These are phyloP conservation scores for Isurus oxyrinchus DNA, from an alignment of 2,113 vertebrate species.

Conservation along the genomic window DNA sequence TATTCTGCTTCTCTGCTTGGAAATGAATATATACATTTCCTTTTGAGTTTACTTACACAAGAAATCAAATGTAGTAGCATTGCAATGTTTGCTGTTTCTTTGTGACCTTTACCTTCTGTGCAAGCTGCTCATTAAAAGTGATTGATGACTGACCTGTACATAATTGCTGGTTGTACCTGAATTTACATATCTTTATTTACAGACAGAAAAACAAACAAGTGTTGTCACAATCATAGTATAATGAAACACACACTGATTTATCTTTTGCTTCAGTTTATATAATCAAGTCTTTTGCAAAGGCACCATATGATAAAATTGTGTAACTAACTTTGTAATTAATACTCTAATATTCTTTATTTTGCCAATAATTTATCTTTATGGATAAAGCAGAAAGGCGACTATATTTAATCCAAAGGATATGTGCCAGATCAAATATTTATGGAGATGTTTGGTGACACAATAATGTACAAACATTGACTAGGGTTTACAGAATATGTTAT, in stretches of 20 bases:
- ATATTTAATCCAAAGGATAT: slow-evolving; percentile 30
- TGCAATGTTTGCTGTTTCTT: slow-evolving; percentile 4
- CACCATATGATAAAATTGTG: neutral
- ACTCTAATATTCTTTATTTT: neutral
- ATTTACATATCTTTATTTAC: slow-evolving; percentile 34
- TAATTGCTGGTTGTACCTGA: neutral
- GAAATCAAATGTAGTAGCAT: no score
- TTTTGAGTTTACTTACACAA: neutral
- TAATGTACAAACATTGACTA: slow-evolving; percentile 32
- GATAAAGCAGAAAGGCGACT: neutral
- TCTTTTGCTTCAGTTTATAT: neutral
- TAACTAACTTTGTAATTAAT: slow-evolving; percentile 12
- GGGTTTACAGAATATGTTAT: slow-evolving; percentile 26
- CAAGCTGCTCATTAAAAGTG: neutral
- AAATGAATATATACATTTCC: neutral
- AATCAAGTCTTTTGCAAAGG: neutral
- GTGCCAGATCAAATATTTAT: slow-evolving; percentile 35
- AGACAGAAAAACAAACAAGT: slow-evolving; percentile 2
- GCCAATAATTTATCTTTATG: neutral
- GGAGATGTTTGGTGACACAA: slow-evolving; percentile 13
- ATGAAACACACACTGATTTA: slow-evolving; percentile 13
- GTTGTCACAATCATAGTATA: neutral
- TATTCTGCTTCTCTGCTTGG: neutral
- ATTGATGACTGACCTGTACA: slow-evolving; percentile 12
- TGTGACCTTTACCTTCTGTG: neutral